phyloP scores from a whole-genome alignment of 2,888 invertebrate species.

The Phyto melanocephala region DNA sequence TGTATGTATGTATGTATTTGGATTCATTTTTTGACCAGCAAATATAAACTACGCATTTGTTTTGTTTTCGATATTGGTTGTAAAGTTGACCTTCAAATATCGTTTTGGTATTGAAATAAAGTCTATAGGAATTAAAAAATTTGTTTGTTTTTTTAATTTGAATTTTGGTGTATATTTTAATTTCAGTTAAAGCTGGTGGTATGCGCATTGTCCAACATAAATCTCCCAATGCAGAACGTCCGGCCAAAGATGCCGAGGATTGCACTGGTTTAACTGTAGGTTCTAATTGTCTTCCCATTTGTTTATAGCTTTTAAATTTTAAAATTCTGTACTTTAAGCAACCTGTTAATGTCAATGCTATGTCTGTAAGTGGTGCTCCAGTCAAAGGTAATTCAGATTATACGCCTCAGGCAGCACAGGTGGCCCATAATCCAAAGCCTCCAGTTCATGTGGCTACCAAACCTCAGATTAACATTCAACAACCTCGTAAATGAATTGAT shows the following conservation, averaged over 20 bases:
- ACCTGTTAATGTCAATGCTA: conserved; percentile 83
- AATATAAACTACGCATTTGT: neutral
- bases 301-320: neutral
- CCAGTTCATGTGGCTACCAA: conserved; percentile 83
- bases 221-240: conserved; percentile 83
- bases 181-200: conserved; percentile 92
- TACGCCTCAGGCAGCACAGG: conserved; percentile 91
- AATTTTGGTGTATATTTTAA: neutral
- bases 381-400: conserved; percentile 92
- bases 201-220: conserved; percentile 96
- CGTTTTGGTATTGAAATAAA: neutral
- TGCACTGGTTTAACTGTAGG: conserved; percentile 86
- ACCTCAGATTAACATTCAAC: conserved; percentile 87
- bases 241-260: conserved; percentile 85
- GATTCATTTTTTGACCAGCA: neutral
- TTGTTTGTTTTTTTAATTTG: no score
- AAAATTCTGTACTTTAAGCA: conserved; percentile 69
- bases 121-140: no score
- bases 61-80: neutral
- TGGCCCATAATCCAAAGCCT: conserved; percentile 89
- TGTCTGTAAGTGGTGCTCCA: conserved; percentile 88
- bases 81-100: conserved; percentile 43
- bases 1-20: neutral
- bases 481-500: conserved; percentile 85
- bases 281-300: neutral